Conservation (phyloP, 2,888 invertebrate species). For the Argyresthia goedartella region DNA sequence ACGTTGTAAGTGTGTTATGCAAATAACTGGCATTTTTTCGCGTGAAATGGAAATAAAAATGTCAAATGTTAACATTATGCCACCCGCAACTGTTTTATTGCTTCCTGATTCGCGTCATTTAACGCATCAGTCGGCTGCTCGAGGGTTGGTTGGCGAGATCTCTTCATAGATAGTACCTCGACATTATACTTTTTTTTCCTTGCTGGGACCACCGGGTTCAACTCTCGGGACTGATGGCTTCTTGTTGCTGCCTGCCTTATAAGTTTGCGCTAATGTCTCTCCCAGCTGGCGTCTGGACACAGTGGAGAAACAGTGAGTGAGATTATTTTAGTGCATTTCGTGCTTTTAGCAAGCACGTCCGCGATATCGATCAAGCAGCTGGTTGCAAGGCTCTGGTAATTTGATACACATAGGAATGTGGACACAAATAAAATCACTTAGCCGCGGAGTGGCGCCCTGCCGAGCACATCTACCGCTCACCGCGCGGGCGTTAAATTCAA, state of each 20-base stretch:
- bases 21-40: slow-evolving; percentile 23
- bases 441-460: slow-evolving; percentile 59
- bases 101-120: slow-evolving; percentile 33
- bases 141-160: slow-evolving; percentile 15
- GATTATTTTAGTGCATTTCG: slow-evolving; percentile 22
- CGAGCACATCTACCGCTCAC: slow-evolving; percentile 50
- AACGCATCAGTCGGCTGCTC: slow-evolving; percentile 32
- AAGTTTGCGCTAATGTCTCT: slow-evolving; percentile 1
- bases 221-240: not conserved
- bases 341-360: slow-evolving; percentile 46
- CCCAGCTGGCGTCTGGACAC: not conserved
- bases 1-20: slow-evolving; percentile 15
- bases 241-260: not conserved
- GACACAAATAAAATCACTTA: slow-evolving; percentile 71
- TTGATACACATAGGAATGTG: slow-evolving; percentile 67
- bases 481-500: slow-evolving; percentile 35
- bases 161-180: not conserved
- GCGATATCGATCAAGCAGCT: slow-evolving; percentile 62
- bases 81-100: slow-evolving; percentile 38
- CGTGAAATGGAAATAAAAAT: slow-evolving; percentile 37
- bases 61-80: slow-evolving; percentile 39
- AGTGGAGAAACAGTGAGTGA: slow-evolving; percentile 6
- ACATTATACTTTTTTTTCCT: not conserved
- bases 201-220: not conserved
- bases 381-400: slow-evolving; percentile 52